A percentile compares a stretch with the other conserved stretches of the same genome.
Evolutionary conservation across 23 tunicate species (phyloP).

Genomic region (Halocynthia aurantium): DNA sequence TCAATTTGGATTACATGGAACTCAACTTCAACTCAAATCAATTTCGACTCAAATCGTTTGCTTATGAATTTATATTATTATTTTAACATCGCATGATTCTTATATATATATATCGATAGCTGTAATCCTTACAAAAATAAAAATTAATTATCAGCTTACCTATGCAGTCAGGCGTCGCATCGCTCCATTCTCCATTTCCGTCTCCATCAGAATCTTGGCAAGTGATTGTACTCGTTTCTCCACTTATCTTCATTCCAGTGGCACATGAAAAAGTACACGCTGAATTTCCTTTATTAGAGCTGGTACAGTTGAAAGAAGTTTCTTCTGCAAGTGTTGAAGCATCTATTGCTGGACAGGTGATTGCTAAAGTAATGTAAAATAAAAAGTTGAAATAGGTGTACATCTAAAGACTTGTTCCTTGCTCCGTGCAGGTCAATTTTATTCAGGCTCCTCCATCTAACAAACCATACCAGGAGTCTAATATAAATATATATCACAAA

Average conservation of each 20-base stretch:
- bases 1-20: too few relatives aligned
- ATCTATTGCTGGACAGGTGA: constrained; percentile 1
- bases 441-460: too few relatives aligned
- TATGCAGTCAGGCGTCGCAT: constrained; percentile 3
- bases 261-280: background rate
- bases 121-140: background rate
- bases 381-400: too few relatives aligned
- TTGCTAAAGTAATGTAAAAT: too few relatives aligned
- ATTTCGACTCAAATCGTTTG: too few relatives aligned
- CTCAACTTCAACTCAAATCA: too few relatives aligned
- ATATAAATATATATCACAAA: too few relatives aligned
- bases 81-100: too few relatives aligned
- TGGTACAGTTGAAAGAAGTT: background rate
- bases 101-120: background rate
- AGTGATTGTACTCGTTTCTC: background rate
- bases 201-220: constrained; percentile 5
- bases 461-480: too few relatives aligned
- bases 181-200: constrained; percentile 3
- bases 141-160: background rate
- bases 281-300: background rate
- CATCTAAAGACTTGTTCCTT: too few relatives aligned
- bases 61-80: too few relatives aligned
- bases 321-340: background rate
- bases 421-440: too few relatives aligned
- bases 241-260: background rate